Percentiles rank a stretch among this genome's conserved stretches.
Evolutionary conservation across 2,888 invertebrate genomes (phyloP).

Genomic region (Diloba caeruleocephala): DNA sequence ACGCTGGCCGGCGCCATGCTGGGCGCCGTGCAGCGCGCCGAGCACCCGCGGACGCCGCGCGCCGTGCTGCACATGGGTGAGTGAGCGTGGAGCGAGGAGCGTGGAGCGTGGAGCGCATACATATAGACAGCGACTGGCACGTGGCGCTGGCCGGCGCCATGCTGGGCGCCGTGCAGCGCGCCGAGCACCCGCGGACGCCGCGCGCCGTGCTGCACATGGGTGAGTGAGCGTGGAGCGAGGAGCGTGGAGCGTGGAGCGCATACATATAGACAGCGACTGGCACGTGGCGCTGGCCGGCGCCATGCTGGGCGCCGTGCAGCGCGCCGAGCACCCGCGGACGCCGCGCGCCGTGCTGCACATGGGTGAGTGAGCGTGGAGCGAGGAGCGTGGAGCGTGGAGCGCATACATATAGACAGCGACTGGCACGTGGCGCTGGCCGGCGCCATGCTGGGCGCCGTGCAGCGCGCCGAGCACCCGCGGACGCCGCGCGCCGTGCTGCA

Average conservation of each 20-base stretch:
- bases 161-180: conserved; percentile 93
- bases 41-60: conserved; percentile 97
- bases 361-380: conserved; percentile 36
- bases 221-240: too few species aligned
- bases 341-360: conserved; percentile 88
- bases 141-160: conserved; percentile 94
- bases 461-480: conserved; percentile 95
- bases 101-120: too few species aligned
- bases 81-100: too few species aligned
- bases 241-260: too few species aligned
- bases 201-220: conserved; percentile 71
- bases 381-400: too few species aligned
- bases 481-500: conserved; percentile 91
- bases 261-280: too few species aligned
- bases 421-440: too few species aligned
- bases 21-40: conserved; percentile 93
- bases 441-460: conserved; percentile 91
- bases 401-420: too few species aligned
- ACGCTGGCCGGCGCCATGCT: conserved; percentile 95
- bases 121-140: too few species aligned
- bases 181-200: conserved; percentile 97
- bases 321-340: conserved; percentile 96
- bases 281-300: too few species aligned
- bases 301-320: conserved; percentile 90
- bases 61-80: conserved; percentile 51